Percentiles rank a stretch among this genome's conserved stretches.
These are phyloP conservation scores for Alaudala cheleensis DNA, from an alignment of 2,113 vertebrate species.

Conservation along the genomic window DNA sequence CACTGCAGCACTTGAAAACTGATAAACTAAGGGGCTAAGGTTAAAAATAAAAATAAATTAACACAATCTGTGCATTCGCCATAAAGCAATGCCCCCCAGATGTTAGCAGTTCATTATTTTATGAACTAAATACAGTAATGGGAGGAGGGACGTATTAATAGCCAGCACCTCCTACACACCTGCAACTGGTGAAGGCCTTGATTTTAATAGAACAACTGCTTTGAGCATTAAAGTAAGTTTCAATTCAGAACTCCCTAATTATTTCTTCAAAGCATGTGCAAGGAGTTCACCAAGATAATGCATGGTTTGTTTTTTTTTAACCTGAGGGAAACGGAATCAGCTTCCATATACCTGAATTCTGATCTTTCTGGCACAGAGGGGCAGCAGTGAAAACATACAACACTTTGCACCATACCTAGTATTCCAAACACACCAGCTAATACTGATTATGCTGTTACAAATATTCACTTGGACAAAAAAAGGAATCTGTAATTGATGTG, in stretches of 20 bases:
- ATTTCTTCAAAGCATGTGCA: background rate
- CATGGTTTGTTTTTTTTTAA: background rate
- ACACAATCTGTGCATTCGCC: background rate
- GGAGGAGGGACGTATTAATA: conserved; percentile 33
- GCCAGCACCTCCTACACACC: background rate
- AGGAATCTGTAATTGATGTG: background rate
- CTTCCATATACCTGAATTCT: background rate
- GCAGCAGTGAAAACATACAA: background rate
- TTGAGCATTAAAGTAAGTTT: background rate
- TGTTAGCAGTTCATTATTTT: background rate
- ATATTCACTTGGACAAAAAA: background rate
- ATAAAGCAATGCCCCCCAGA: background rate
- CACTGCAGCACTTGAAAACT: background rate
- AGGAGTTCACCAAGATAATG: background rate
- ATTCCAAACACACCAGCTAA: background rate
- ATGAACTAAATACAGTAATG: conserved; percentile 1
- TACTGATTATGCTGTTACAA: background rate
- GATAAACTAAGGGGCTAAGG: background rate
- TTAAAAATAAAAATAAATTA: background rate
- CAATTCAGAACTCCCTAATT: background rate
- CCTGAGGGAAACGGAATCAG: background rate
- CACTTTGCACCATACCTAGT: background rate
- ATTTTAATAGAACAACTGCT: background rate
- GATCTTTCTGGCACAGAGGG: background rate
- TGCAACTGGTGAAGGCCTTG: background rate